A percentile compares a stretch with the other conserved stretches of the same genome.
phyloP scores from a whole-genome alignment of 2,797 vertebrate genomes.

The Malurus leucopterus region DNA sequence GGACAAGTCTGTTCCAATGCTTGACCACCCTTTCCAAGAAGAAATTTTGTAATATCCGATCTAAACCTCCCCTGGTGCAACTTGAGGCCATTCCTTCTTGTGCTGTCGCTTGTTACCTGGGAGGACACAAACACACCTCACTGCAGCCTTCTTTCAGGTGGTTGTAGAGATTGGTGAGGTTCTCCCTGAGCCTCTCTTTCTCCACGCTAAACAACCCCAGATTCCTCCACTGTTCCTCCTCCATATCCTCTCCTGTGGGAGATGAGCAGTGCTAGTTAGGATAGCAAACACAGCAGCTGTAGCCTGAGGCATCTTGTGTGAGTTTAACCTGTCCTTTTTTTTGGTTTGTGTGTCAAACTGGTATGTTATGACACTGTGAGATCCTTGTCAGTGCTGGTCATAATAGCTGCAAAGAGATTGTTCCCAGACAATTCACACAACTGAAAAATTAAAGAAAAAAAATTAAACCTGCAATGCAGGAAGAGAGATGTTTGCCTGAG shows the following conservation, averaged over 20 bases:
- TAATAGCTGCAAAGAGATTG: background rate
- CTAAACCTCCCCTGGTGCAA: background rate
- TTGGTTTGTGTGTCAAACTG: background rate
- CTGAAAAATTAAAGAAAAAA: background rate
- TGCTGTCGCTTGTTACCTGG: background rate
- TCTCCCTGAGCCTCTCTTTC: background rate
- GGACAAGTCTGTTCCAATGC: background rate
- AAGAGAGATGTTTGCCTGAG: background rate
- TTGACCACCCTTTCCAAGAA: background rate
- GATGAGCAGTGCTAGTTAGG: background rate
- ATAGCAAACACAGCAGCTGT: background rate
- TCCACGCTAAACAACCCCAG: background rate
- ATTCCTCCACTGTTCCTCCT: background rate
- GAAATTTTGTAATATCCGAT: background rate
- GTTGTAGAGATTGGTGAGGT: background rate
- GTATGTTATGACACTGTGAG: background rate
- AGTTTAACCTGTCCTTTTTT: background rate
- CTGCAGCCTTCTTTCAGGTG: background rate
- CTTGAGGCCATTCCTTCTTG: background rate
- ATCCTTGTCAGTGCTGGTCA: background rate
- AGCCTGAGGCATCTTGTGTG: background rate
- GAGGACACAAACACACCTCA: background rate
- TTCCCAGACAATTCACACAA: background rate
- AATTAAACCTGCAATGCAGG: background rate
- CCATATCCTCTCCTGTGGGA: background rate